Percentiles rank a stretch among this genome's conserved stretches.
phyloP scores from a whole-genome alignment of 2,888 invertebrate genomes.

The Acrobasis suavella region DNA sequence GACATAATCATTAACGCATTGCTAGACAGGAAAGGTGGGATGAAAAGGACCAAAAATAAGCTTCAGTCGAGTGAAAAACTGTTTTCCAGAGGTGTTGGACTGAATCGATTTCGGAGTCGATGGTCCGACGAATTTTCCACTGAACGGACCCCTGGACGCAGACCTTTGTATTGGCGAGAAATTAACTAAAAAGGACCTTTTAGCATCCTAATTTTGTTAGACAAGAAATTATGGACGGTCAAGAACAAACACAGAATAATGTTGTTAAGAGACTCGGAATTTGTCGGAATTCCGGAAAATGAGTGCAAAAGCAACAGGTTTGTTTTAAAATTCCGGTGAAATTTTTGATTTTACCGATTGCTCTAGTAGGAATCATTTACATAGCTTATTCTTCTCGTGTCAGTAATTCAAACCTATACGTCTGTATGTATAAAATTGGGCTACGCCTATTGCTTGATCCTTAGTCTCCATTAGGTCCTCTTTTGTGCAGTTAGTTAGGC shows the following conservation, averaged over 20 bases:
- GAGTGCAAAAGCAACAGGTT: too few species aligned
- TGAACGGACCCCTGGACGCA: conserved; percentile 72
- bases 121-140: conserved; percentile 81
- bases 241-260: conserved; percentile 39
- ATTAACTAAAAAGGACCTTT: conserved; percentile 73
- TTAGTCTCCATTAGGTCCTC: too few species aligned
- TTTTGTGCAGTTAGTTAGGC: too few species aligned
- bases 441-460: too few species aligned
- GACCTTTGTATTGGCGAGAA: conserved; percentile 76
- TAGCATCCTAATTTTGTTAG: conserved; percentile 64
- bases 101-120: conserved; percentile 73
- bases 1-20: conserved; percentile 61
- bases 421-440: too few species aligned
- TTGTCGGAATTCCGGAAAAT: background rate
- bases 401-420: too few species aligned
- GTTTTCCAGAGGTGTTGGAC: conserved; percentile 80
- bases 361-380: too few species aligned
- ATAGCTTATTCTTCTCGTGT: too few species aligned
- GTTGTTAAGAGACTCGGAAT: conserved; percentile 31
- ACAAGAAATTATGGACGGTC: conserved; percentile 57
- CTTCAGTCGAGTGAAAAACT: conserved; percentile 74
- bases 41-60: conserved; percentile 80
- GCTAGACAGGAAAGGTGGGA: conserved; percentile 69
- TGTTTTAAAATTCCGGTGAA: too few species aligned
- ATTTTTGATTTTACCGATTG: too few species aligned